A percentile compares a stretch with the other conserved stretches of the same genome.
phyloP scores from a whole-genome alignment of 2,888 invertebrate genomes.

The Petrolisthes manimaculis region DNA sequence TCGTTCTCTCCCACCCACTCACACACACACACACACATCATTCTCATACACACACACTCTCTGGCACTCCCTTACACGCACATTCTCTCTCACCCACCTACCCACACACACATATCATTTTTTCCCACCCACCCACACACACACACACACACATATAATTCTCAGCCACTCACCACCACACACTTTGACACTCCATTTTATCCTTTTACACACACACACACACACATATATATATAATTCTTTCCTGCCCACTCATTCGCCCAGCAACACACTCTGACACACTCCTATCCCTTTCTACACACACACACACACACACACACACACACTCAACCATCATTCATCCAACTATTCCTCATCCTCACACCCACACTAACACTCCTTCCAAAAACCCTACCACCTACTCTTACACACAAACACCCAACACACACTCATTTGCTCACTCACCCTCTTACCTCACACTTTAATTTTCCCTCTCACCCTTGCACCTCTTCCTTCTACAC shows the following conservation, averaged over 20 bases:
- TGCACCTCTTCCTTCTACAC: too few species aligned
- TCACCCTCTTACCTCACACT: too few species aligned
- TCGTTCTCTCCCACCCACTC: conserved; percentile 18
- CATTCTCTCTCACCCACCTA: neutral
- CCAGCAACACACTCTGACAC: neutral
- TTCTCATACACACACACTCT: neutral
- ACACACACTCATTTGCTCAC: too few species aligned
- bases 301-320: neutral
- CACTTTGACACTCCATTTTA: neutral
- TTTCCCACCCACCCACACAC: conserved; percentile 3
- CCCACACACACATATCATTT: neutral
- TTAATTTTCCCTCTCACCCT: too few species aligned
- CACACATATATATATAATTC: too few species aligned
- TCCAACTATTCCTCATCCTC: neutral
- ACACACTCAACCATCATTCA: neutral
- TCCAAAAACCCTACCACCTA: neutral
- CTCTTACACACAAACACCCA: too few species aligned
- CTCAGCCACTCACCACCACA: neutral
- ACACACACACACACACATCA: conserved; percentile 27
- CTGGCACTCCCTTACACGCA: neutral
- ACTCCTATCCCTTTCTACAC: too few species aligned
- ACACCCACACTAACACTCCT: neutral
- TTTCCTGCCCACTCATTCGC: neutral
- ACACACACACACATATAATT: neutral
- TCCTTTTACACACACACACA: neutral